Conservation (phyloP, 2,797 vertebrate species). For the Calcarius lapponicus region DNA sequence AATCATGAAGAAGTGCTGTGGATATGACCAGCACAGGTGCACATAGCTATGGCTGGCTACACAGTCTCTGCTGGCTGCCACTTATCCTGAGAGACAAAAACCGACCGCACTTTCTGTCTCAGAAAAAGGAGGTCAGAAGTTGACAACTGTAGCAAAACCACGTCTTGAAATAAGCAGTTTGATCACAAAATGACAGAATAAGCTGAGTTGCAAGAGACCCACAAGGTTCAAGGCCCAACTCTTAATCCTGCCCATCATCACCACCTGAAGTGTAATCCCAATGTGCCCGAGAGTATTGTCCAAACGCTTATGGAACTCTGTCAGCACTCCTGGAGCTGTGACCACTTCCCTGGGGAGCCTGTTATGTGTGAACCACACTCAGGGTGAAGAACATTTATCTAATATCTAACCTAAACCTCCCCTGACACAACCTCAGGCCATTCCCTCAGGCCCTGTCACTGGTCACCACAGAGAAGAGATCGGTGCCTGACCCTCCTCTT, state of each 20-base stretch:
- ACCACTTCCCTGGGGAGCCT: not conserved
- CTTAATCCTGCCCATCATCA: not conserved
- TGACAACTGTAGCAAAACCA: not conserved
- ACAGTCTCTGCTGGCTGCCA: not conserved
- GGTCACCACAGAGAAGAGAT: not conserved
- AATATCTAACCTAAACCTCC: not conserved
- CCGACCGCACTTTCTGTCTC: not conserved
- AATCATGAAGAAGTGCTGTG: not conserved
- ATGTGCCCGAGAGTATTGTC: accelerated
- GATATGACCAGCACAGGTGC: not conserved
- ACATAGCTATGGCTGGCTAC: not conserved
- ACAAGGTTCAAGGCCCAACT: not conserved
- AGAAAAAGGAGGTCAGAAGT: not conserved
- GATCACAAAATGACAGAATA: not conserved
- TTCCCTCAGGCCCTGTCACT: not conserved
- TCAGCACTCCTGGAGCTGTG: not conserved
- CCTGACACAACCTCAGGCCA: not conserved
- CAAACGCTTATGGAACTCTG: not conserved
- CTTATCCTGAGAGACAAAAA: not conserved
- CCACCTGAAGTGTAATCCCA: not conserved
- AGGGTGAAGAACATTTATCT: not conserved
- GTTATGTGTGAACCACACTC: not conserved
- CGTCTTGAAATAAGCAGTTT: not conserved
- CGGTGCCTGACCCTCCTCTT: not conserved
- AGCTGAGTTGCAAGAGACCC: not conserved